A percentile compares a stretch with the other conserved stretches of the same genome.
These are phyloP conservation scores for Cantharis rustica DNA, from an alignment of 2,888 invertebrate species.

Conservation along the genomic window DNA sequence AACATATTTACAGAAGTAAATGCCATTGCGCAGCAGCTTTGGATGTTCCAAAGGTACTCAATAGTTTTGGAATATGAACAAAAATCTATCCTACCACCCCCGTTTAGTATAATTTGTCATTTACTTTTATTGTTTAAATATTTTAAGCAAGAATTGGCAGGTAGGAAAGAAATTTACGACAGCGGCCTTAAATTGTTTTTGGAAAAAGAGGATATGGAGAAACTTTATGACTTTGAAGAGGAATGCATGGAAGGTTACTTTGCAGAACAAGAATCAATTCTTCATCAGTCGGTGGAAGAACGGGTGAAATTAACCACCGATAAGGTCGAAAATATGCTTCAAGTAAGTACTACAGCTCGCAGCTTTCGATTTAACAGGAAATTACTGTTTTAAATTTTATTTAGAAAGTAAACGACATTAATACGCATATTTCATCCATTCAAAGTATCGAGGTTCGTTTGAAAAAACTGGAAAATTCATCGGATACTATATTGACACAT, in stretches of 20 bases:
- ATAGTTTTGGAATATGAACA: constrained; percentile 98
- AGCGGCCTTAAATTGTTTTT: constrained; percentile 93
- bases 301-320: constrained; percentile 84
- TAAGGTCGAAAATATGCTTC: constrained; percentile 86
- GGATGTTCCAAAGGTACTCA: constrained; percentile 99
- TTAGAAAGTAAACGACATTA: constrained; percentile 87
- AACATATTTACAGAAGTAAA: constrained; percentile 95
- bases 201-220: constrained; percentile 90
- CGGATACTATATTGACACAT: constrained; percentile 63
- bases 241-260: constrained; percentile 97
- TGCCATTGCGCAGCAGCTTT: constrained; percentile 93
- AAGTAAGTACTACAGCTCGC: constrained; percentile 49
- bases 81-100: constrained; percentile 95
- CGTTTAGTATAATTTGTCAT: constrained; percentile 88
- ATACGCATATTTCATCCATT: constrained; percentile 85
- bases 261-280: constrained; percentile 85
- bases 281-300: constrained; percentile 86
- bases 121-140: constrained; percentile 85
- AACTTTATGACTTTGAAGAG: constrained; percentile 96
- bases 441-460: constrained; percentile 89
- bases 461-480: constrained; percentile 84
- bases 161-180: constrained; percentile 83
- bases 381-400: constrained; percentile 17
- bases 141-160: constrained; percentile 73
- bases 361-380: background rate